Evolutionary conservation across 2,797 vertebrate species (phyloP).

Genomic region (Anabacerthia variegaticeps): DNA sequence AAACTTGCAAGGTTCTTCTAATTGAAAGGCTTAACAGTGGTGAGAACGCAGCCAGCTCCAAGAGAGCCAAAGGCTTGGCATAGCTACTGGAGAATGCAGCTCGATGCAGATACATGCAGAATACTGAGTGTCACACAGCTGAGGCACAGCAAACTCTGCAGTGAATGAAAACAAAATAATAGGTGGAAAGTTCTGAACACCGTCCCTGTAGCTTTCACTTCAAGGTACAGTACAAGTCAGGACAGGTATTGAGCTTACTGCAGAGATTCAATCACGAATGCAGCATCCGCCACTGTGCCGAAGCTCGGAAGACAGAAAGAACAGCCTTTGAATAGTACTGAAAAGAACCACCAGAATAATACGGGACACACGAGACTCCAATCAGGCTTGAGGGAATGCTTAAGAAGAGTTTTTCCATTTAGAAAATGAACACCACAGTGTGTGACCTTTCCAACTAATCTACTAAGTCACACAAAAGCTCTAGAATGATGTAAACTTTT

Average conservation of each 20-base stretch:
- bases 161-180: background rate
- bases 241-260: background rate
- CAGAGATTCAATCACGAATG: background rate
- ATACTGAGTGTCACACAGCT: background rate
- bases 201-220: background rate
- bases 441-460: constrained; percentile 1
- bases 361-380: background rate
- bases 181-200: background rate
- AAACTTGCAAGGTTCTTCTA: constrained; percentile 38
- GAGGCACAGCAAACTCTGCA: background rate
- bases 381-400: background rate
- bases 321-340: background rate
- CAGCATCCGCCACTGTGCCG: background rate
- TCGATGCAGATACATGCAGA: background rate
- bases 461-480: background rate
- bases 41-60: background rate
- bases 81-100: background rate
- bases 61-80: background rate
- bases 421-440: background rate
- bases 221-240: background rate
- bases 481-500: background rate
- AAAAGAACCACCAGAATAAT: background rate
- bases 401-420: background rate
- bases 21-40: constrained; percentile 27
- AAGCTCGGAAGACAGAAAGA: background rate